These are phyloP conservation scores for Enteromius afrohamiltoni DNA, from an alignment of 2,797 vertebrate species.

Conservation along the genomic window DNA sequence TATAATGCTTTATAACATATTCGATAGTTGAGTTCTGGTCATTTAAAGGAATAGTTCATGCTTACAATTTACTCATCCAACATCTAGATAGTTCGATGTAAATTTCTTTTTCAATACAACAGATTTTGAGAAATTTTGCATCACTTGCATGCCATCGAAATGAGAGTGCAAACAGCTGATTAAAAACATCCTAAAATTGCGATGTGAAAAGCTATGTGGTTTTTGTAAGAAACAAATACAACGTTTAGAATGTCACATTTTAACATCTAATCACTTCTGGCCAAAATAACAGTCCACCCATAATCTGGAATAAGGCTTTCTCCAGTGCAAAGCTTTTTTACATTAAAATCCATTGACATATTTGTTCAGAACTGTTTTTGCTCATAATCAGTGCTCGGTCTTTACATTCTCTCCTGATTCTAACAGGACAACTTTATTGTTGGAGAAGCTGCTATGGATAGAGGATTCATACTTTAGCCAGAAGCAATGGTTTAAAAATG, in stretches of 20 bases:
- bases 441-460: not conserved
- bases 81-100: not conserved
- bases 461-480: not conserved
- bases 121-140: not conserved
- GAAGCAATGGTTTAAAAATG: not conserved
- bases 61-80: not conserved
- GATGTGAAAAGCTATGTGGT: not conserved
- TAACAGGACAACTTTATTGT: not conserved
- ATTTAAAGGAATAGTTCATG: not conserved
- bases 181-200: not conserved
- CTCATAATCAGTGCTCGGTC: not conserved
- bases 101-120: not conserved
- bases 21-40: constrained; percentile 13
- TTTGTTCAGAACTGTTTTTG: not conserved
- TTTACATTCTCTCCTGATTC: not conserved
- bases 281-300: not conserved
- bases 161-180: not conserved
- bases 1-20: constrained; percentile 23
- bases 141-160: not conserved
- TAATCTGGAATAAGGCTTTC: not conserved
- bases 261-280: not conserved
- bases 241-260: not conserved
- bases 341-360: not conserved
- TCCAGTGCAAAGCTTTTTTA: not conserved
- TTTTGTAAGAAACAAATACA: not conserved